phyloP scores from a whole-genome alignment of 1,140 invertebrate species.

The Belonocnema kinseyi region DNA sequence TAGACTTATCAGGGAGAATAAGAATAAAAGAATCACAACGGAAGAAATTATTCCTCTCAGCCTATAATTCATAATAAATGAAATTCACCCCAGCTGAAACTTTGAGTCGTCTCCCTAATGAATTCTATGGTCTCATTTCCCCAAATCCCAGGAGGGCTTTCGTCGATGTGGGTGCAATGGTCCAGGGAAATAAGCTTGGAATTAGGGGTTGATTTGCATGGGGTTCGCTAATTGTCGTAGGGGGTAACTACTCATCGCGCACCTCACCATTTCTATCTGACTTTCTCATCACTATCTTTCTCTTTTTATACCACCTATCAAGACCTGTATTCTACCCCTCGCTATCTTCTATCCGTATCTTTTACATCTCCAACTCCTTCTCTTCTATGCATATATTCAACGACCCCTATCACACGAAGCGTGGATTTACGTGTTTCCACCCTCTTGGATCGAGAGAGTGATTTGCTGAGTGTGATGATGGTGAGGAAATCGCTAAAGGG shows the following conservation, averaged over 20 bases:
- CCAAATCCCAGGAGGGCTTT: conserved; percentile 15
- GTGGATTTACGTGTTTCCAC: conserved; percentile 4
- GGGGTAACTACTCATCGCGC: conserved; percentile 17
- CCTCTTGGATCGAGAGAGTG: conserved; percentile 14
- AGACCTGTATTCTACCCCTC: not conserved
- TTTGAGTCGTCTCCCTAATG: not conserved
- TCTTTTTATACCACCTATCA: not conserved
- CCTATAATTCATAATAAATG: not conserved
- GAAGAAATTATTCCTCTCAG: not conserved
- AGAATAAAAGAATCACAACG: not conserved
- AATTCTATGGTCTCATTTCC: conserved; percentile 26
- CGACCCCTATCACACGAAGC: conserved; percentile 3
- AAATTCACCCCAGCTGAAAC: not conserved
- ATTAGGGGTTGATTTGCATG: conserved; percentile 21
- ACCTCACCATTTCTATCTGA: not conserved
- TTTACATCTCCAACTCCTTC: not conserved
- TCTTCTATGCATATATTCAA: conserved; percentile 1
- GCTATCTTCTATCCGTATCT: not conserved
- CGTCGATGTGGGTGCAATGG: conserved; percentile 4
- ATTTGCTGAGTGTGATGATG: not conserved
- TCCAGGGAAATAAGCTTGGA: conserved; percentile 30
- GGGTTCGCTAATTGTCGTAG: conserved; percentile 27
- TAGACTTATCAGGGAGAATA: no score
- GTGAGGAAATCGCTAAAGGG: conserved; percentile 30
- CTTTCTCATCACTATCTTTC: not conserved